Evolutionary conservation across 2,113 vertebrate species (phyloP).

Genomic region (Neogobius melanostomus): DNA sequence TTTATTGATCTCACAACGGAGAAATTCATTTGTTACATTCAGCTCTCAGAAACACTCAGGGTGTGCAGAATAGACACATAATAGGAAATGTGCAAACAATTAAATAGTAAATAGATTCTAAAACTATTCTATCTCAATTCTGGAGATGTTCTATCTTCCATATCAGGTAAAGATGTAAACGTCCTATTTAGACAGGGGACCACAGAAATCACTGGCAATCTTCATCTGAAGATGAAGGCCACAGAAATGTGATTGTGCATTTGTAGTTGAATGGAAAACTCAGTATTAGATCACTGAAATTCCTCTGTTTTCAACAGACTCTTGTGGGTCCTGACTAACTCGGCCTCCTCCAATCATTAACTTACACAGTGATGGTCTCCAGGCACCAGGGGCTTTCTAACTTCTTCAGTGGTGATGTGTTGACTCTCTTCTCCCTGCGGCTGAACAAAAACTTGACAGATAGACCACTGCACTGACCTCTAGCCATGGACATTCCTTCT

Average conservation of each 20-base stretch:
- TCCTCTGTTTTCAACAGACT: neutral
- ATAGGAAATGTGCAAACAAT: neutral
- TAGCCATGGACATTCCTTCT: slow-evolving; percentile 50
- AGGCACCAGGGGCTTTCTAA: slow-evolving; percentile 17
- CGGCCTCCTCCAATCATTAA: slow-evolving; percentile 58
- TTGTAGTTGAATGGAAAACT: neutral
- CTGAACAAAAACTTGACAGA: slow-evolving; percentile 43
- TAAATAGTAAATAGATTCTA: neutral
- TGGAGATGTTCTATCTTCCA: neutral
- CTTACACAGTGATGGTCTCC: slow-evolving; percentile 19
- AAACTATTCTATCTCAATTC: neutral
- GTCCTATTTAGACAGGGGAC: too few species aligned
- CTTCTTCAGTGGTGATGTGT: slow-evolving; percentile 29
- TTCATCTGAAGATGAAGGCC: too few species aligned
- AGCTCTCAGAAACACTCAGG: too few species aligned
- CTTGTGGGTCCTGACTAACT: slow-evolving; percentile 20
- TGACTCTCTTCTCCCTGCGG: slow-evolving; percentile 23
- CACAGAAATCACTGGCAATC: too few species aligned
- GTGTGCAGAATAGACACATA: too few species aligned
- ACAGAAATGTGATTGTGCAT: neutral
- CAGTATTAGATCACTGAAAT: neutral
- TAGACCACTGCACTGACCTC: slow-evolving; percentile 29
- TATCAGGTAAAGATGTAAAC: too few species aligned
- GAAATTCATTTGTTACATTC: too few species aligned
- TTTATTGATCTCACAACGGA: too few species aligned